Conservation (phyloP, 2,888 invertebrate species). For the Callinectes sapidus region DNA sequence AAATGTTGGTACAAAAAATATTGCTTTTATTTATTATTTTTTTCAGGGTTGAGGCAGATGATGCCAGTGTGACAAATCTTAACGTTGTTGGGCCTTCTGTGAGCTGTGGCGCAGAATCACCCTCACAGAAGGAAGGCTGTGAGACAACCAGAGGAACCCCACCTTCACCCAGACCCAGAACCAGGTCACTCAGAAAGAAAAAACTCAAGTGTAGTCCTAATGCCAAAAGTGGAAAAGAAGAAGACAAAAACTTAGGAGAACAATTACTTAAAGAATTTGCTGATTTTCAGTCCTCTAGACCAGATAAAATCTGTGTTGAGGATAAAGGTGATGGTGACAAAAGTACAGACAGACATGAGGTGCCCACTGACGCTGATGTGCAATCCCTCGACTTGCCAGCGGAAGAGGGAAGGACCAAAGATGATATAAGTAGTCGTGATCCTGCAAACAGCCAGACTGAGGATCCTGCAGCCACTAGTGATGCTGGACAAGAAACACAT, state of each 20-base stretch:
- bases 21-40: not conserved
- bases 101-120: not conserved
- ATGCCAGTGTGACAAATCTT: not conserved
- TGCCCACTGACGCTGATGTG: not conserved
- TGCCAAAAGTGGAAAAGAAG: slow-evolving; percentile 44
- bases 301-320: slow-evolving; percentile 46
- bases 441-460: not conserved
- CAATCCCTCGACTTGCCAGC: not conserved
- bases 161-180: not conserved
- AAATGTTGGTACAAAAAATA: not conserved
- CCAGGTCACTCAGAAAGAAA: not conserved
- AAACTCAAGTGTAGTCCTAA: not conserved
- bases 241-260: slow-evolving; percentile 61
- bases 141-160: not conserved
- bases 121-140: not conserved
- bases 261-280: slow-evolving; percentile 60
- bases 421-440: slow-evolving; percentile 5
- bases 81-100: not conserved
- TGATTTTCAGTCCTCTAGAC: slow-evolving; percentile 59
- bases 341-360: not conserved
- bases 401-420: not conserved
- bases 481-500: not conserved
- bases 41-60: not conserved
- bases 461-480: not conserved
- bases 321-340: slow-evolving; percentile 22